Percentiles rank a stretch among this genome's conserved stretches.
These are phyloP conservation scores for Phataginus tricuspis DNA, from an alignment of 2,797 vertebrate species.

Conservation along the genomic window DNA sequence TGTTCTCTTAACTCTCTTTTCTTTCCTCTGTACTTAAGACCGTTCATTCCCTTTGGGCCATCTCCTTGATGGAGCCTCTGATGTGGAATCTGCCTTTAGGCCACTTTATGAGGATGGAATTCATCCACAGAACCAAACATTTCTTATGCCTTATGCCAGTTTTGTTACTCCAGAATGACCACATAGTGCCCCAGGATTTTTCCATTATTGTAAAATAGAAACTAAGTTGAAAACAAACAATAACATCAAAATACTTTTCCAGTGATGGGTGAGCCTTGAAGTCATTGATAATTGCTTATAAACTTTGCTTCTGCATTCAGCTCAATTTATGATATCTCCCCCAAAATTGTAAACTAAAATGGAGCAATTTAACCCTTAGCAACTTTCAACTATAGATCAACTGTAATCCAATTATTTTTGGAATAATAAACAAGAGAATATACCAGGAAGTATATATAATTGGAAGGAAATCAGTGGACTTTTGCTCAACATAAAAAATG, in stretches of 20 bases:
- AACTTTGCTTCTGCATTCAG: constrained; percentile 35
- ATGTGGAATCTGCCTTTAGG: constrained; percentile 39
- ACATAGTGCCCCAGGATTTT: background rate
- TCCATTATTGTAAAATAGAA: constrained; percentile 30
- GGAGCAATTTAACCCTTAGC: background rate
- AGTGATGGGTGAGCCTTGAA: constrained; percentile 25
- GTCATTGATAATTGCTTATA: constrained; percentile 33
- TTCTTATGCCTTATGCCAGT: background rate
- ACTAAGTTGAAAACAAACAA: constrained; percentile 33
- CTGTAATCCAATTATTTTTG: background rate
- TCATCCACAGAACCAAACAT: background rate
- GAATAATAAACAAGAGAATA: background rate
- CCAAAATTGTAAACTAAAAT: constrained; percentile 21
- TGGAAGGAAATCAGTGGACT: background rate
- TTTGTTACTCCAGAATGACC: background rate
- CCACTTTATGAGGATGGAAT: background rate
- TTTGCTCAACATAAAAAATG: background rate
- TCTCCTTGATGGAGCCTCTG: background rate
- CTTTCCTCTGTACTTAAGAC: background rate
- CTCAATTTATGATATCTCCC: background rate
- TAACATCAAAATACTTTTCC: constrained; percentile 33
- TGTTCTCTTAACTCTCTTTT: background rate
- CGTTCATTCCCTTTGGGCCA: background rate
- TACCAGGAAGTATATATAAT: background rate
- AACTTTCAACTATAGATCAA: constrained; percentile 29